phyloP scores from a whole-genome alignment of 1,140 invertebrate genomes.

The Zaprionus nigranus region DNA sequence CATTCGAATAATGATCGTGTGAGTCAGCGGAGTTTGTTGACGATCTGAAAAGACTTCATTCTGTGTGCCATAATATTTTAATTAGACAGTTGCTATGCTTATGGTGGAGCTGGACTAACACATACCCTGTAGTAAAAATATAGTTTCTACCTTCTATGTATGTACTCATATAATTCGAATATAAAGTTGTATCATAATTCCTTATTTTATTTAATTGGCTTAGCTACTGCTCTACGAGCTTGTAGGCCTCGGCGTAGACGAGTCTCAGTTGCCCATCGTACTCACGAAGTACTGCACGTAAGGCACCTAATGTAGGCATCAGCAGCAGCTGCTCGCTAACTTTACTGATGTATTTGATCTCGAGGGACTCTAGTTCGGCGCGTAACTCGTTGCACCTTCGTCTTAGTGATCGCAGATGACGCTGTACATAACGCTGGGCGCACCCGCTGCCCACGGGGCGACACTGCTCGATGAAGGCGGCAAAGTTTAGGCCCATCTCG shows the following conservation, averaged over 20 bases:
- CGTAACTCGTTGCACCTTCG: conserved; percentile 37
- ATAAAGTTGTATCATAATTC: too few relatives aligned
- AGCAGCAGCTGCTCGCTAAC: conserved; percentile 36
- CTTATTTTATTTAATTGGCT: background rate
- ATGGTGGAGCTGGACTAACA: background rate
- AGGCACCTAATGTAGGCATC: conserved; percentile 27
- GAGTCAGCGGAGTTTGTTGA: background rate
- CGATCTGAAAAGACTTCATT: background rate
- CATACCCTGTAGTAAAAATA: background rate
- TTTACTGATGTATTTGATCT: conserved; percentile 30
- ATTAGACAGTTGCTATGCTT: background rate
- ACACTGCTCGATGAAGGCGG: conserved; percentile 46
- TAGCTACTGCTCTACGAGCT: conserved; percentile 47
- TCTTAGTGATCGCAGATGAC: conserved; percentile 31
- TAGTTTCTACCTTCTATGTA: too few relatives aligned
- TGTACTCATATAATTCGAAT: background rate
- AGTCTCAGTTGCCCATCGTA: conserved; percentile 42
- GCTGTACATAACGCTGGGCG: conserved; percentile 33
- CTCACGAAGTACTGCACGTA: conserved; percentile 22
- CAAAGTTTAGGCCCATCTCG: conserved; percentile 28
- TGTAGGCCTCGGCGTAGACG: conserved; percentile 30
- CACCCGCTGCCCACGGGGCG: conserved; percentile 38
- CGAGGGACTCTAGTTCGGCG: conserved; percentile 43
- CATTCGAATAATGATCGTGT: background rate
- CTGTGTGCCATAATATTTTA: background rate